Percentiles rank a stretch among this genome's conserved stretches.
These are phyloP conservation scores for Temnothorax longispinosus DNA, from an alignment of 1,140 invertebrate species.

Conservation along the genomic window DNA sequence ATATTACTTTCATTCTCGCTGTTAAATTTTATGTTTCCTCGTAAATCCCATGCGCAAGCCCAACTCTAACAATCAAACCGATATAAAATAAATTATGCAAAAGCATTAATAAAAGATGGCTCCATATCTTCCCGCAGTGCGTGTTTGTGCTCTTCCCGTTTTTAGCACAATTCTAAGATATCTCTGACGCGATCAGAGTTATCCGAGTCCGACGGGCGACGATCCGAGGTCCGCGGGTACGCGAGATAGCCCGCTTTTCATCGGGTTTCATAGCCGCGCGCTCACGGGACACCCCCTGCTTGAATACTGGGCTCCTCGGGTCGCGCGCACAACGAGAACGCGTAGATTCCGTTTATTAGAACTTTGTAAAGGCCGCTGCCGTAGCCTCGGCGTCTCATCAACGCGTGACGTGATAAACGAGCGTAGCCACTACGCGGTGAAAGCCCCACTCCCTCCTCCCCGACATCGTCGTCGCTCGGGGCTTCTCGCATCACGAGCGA, in stretches of 20 bases:
- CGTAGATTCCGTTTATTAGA: constrained; percentile 55
- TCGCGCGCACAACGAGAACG: constrained; percentile 15
- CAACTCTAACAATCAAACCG: background rate
- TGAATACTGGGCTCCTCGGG: constrained; percentile 24
- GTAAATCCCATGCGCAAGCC: too few relatives aligned
- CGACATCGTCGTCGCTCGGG: constrained; percentile 29
- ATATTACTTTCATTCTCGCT: background rate
- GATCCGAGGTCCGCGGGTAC: background rate
- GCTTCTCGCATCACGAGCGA: constrained; percentile 44
- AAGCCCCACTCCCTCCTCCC: background rate
- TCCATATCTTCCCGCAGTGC: background rate
- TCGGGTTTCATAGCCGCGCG: constrained; percentile 42
- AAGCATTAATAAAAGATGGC: constrained; percentile 2
- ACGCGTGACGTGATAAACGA: constrained; percentile 62
- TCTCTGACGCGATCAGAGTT: background rate
- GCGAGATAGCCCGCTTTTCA: constrained; percentile 47
- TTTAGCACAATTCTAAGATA: background rate
- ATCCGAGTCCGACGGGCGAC: background rate
- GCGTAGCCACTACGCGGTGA: constrained; percentile 35
- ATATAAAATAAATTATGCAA: background rate
- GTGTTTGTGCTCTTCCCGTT: background rate
- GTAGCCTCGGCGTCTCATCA: constrained; percentile 52
- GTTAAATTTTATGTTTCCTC: background rate
- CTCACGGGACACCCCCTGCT: background rate
- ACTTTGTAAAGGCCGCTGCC: constrained; percentile 56